Percentiles rank a stretch among this genome's conserved stretches.
These are phyloP conservation scores for Neoseiulus cucumeris DNA, from an alignment of 1,140 invertebrate genomes.

Conservation along the genomic window DNA sequence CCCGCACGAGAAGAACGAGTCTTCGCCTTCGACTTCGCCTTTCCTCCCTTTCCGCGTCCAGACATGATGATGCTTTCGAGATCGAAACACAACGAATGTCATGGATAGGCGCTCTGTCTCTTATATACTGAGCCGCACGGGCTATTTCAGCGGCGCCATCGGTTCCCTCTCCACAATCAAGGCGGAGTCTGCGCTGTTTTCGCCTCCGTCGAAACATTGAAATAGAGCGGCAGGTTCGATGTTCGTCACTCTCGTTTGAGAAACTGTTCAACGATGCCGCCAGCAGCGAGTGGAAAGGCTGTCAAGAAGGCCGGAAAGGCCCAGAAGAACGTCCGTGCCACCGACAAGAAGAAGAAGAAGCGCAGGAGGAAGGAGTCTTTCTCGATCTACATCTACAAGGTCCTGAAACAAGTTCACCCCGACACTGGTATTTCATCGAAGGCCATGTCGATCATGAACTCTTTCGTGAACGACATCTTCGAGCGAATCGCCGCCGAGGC, in stretches of 20 bases:
- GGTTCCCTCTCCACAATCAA: too few species aligned
- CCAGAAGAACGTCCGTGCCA: conserved; percentile 12
- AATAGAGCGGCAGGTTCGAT: too few species aligned
- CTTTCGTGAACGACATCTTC: conserved; percentile 30
- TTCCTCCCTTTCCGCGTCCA: conserved; percentile 15
- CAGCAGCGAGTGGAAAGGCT: conserved; percentile 39
- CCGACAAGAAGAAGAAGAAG: conserved; percentile 16
- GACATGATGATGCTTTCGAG: too few species aligned
- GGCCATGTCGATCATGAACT: conserved; percentile 33
- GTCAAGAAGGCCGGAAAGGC: conserved; percentile 12
- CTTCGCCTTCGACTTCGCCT: conserved; percentile 17
- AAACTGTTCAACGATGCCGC: neutral
- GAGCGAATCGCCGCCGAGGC: conserved; percentile 28
- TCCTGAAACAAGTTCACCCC: conserved; percentile 49
- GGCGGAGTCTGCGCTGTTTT: too few species aligned
- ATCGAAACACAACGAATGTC: too few species aligned
- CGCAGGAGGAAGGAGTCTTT: conserved; percentile 39
- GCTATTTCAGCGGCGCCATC: too few species aligned
- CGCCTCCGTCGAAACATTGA: too few species aligned
- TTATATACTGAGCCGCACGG: too few species aligned
- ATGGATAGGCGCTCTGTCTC: too few species aligned
- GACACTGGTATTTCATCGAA: conserved; percentile 40
- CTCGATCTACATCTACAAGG: conserved; percentile 45
- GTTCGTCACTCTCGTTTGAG: too few species aligned
- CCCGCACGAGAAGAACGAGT: conserved; percentile 26